These are phyloP conservation scores for Enteromius paludinosus DNA, from an alignment of 2,797 vertebrate species.

Conservation along the genomic window DNA sequence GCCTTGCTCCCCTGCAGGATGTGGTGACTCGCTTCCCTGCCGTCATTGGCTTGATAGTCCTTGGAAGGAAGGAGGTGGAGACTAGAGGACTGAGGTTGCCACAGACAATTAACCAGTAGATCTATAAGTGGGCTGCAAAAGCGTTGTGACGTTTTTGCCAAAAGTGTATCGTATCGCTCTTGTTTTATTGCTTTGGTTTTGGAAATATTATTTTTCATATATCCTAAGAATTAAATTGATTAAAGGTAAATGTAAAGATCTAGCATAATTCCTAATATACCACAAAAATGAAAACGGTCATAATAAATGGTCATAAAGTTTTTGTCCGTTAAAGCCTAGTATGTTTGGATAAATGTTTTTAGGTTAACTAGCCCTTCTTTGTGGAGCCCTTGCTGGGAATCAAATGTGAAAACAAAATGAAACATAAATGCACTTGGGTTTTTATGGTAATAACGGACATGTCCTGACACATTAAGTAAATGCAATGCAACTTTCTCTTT, in stretches of 20 bases:
- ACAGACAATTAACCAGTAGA: conserved; percentile 11
- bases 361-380: not conserved
- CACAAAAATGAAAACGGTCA: not conserved
- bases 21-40: conserved; percentile 46
- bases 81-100: conserved; percentile 8
- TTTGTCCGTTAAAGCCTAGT: not conserved
- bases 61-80: conserved; percentile 45
- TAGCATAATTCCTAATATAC: not conserved
- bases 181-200: not conserved
- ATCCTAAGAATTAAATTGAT: not conserved
- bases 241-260: not conserved
- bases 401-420: not conserved
- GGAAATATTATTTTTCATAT: not conserved
- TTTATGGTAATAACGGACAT: conserved; percentile 61
- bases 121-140: not conserved
- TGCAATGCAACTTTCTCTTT: conserved; percentile 56
- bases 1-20: conserved; percentile 37
- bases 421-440: conserved; percentile 5
- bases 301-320: not conserved
- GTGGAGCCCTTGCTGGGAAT: conserved; percentile 42
- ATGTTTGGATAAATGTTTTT: not conserved
- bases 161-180: not conserved
- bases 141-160: conserved; percentile 4
- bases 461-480: conserved; percentile 64
- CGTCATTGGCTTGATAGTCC: conserved; percentile 43